Conservation (phyloP, 2,113 vertebrate species). For the Aphyosemion australe region DNA sequence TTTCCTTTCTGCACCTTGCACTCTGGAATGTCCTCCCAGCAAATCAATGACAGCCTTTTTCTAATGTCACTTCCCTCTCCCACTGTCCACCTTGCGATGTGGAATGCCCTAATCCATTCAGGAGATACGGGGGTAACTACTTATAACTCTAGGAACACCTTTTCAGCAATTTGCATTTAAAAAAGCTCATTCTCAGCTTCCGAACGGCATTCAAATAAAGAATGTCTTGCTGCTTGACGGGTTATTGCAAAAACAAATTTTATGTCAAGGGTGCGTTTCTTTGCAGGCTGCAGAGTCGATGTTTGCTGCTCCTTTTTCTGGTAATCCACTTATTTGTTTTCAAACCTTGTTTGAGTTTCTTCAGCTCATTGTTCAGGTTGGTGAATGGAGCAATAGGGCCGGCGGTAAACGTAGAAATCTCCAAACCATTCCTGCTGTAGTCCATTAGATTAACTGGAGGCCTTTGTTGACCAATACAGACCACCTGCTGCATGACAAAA, state of each 20-base stretch:
- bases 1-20: conserved; percentile 67
- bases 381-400: conserved; percentile 17
- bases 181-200: conserved; percentile 2
- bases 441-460: conserved; percentile 51
- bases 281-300: neutral
- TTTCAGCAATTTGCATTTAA: conserved; percentile 35
- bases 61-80: conserved; percentile 41
- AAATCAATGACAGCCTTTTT: conserved; percentile 49
- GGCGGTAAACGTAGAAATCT: conserved; percentile 28
- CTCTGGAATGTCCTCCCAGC: conserved; percentile 68
- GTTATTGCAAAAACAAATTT: conserved; percentile 3
- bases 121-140: conserved; percentile 27
- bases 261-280: neutral
- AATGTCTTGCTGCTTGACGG: conserved; percentile 1
- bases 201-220: conserved; percentile 1
- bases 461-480: conserved; percentile 60
- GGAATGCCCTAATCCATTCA: conserved; percentile 69
- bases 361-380: conserved; percentile 20
- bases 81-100: conserved; percentile 63
- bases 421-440: conserved; percentile 44
- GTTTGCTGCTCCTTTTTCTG: conserved; percentile 20
- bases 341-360: conserved; percentile 34
- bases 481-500: conserved; percentile 71
- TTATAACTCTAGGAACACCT: conserved; percentile 47
- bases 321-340: conserved; percentile 27